These are phyloP conservation scores for Copsychus sechellarum DNA, from an alignment of 2,113 vertebrate species.

Conservation along the genomic window DNA sequence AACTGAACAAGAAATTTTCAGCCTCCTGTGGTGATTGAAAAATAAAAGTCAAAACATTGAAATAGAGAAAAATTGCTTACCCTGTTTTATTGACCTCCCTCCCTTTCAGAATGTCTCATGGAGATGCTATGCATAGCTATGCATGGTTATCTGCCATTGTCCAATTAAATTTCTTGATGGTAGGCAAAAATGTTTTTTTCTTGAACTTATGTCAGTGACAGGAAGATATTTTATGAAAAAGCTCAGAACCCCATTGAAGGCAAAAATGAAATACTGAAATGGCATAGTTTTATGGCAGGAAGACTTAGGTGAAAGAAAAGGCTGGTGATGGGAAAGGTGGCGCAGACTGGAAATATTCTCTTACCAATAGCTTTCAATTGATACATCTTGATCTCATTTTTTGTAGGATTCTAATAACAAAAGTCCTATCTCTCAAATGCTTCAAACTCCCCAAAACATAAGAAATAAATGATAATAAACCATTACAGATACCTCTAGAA, in stretches of 20 bases:
- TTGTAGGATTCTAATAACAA: not conserved
- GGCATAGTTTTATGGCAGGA: not conserved
- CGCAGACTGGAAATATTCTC: not conserved
- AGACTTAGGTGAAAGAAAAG: not conserved
- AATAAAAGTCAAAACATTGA: not conserved
- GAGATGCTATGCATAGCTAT: not conserved
- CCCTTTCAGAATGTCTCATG: not conserved
- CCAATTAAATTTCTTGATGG: not conserved
- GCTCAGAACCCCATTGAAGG: not conserved
- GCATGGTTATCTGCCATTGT: not conserved
- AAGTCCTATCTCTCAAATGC: not conserved
- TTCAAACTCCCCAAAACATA: not conserved
- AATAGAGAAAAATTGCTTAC: not conserved
- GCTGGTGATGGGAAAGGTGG: not conserved
- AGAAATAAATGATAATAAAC: not conserved
- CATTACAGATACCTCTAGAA: not conserved
- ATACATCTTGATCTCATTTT: not conserved
- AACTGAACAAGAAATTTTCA: not conserved
- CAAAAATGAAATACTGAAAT: not conserved
- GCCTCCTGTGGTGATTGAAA: not conserved
- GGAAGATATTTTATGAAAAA: not conserved
- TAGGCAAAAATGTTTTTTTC: not conserved
- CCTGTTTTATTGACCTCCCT: fast-evolving
- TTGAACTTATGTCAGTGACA: not conserved
- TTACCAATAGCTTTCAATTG: not conserved